A percentile compares a stretch with the other conserved stretches of the same genome.
These are phyloP conservation scores for Drosophila basisetae DNA, from an alignment of 2,888 invertebrate genomes.

Conservation along the genomic window DNA sequence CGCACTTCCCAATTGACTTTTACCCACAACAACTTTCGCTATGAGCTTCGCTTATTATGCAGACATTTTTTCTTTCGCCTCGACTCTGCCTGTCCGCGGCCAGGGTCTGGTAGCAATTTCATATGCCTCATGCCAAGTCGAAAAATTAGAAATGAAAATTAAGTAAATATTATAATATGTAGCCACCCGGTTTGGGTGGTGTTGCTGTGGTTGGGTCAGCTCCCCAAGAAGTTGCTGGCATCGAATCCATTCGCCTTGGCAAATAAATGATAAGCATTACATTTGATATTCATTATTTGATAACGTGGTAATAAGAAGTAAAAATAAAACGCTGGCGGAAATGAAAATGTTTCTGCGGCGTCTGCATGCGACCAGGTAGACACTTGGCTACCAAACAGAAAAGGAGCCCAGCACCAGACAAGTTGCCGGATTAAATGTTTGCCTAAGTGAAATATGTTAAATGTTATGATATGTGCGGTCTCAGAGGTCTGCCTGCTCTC, in stretches of 20 bases:
- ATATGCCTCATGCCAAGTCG: slow-evolving; percentile 64
- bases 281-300: slow-evolving; percentile 82
- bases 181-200: slow-evolving; percentile 50
- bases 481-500: slow-evolving; percentile 17
- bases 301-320: slow-evolving; percentile 76
- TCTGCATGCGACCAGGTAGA: slow-evolving; percentile 21
- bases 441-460: slow-evolving; percentile 81
- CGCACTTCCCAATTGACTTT: slow-evolving; percentile 53
- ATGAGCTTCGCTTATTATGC: slow-evolving; percentile 73
- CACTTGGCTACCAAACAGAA: slow-evolving; percentile 4
- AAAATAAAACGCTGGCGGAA: slow-evolving; percentile 80
- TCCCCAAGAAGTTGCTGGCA: slow-evolving; percentile 7
- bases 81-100: slow-evolving; percentile 38
- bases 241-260: slow-evolving; percentile 61
- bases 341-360: slow-evolving; percentile 62
- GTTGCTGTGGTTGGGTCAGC: slow-evolving; percentile 18
- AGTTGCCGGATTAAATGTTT: slow-evolving; percentile 76
- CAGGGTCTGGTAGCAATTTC: slow-evolving; percentile 65
- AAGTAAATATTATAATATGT: slow-evolving; percentile 81
- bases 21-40: slow-evolving; percentile 62
- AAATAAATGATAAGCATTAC: slow-evolving; percentile 82
- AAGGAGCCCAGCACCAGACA: slow-evolving; percentile 40
- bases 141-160: slow-evolving; percentile 81
- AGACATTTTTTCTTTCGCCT: slow-evolving; percentile 41
- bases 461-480: slow-evolving; percentile 73